Conservation (phyloP, 2,797 vertebrate species). For the Chaenodraco wilsoni region DNA sequence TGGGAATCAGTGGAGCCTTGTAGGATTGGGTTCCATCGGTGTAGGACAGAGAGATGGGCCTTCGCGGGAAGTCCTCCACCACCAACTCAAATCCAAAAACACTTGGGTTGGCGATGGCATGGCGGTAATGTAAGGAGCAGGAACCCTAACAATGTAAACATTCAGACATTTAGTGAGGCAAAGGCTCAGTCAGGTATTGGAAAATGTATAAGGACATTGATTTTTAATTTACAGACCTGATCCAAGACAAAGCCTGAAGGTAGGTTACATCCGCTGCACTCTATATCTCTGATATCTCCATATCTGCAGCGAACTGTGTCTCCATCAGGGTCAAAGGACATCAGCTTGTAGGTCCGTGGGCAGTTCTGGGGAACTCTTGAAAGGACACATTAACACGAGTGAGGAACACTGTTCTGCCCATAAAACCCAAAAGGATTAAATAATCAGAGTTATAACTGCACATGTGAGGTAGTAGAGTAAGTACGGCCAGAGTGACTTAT, state of each 20-base stretch:
- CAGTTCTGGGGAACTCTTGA: slow-evolving; percentile 75
- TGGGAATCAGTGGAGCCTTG: slow-evolving; percentile 12
- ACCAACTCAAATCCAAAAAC: slow-evolving; percentile 66
- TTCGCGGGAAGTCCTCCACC: slow-evolving; percentile 70
- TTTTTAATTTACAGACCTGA: slow-evolving; percentile 47
- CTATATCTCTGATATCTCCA: not conserved
- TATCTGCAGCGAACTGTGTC: slow-evolving; percentile 70
- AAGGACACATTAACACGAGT: slow-evolving; percentile 8
- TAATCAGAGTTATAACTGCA: not conserved
- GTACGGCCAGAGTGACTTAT: no score
- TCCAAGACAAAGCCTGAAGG: slow-evolving; percentile 59
- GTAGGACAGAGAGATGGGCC: slow-evolving; percentile 51
- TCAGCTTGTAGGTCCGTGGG: slow-evolving; percentile 55
- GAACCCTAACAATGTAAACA: slow-evolving; percentile 40
- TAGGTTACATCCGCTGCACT: slow-evolving; percentile 52
- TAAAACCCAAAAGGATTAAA: not conserved
- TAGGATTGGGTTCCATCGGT: slow-evolving; percentile 40
- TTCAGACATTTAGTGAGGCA: not conserved
- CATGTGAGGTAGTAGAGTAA: not conserved
- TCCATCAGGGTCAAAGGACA: slow-evolving; percentile 69
- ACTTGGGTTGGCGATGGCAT: fast-evolving
- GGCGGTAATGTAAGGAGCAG: slow-evolving; percentile 55
- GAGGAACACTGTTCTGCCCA: not conserved
- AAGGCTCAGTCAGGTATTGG: not conserved
- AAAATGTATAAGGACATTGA: fast-evolving